Conservation (phyloP, 2,113 vertebrate genomes). For the Nerophis ophidion region DNA sequence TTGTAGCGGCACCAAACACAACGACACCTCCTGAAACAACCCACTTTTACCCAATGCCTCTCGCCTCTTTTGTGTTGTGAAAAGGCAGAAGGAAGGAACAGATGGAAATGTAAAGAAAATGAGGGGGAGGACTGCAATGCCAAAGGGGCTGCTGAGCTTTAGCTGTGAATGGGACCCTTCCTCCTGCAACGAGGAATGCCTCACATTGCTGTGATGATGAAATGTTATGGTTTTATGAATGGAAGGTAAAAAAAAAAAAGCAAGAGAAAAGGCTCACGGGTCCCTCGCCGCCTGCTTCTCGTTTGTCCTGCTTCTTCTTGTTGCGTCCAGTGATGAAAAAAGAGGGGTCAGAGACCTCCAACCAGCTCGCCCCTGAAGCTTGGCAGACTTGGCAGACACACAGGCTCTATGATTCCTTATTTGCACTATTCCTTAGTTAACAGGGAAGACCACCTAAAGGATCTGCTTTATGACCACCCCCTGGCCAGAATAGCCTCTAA, state of each 20-base stretch:
- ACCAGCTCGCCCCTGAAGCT: slow-evolving; percentile 64
- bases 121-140: slow-evolving; percentile 41
- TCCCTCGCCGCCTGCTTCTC: slow-evolving; percentile 59
- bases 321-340: slow-evolving; percentile 57
- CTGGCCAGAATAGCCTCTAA: slow-evolving; percentile 48
- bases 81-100: slow-evolving; percentile 43
- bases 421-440: slow-evolving; percentile 59
- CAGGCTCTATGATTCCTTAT: slow-evolving; percentile 54
- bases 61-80: slow-evolving; percentile 53
- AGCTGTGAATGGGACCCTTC: slow-evolving; percentile 73
- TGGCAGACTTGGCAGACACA: slow-evolving; percentile 61
- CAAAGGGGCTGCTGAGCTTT: slow-evolving; percentile 65
- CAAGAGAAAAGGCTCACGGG: slow-evolving; percentile 62
- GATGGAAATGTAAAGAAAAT: slow-evolving; percentile 42
- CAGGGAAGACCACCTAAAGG: slow-evolving; percentile 55
- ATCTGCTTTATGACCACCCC: slow-evolving; percentile 45
- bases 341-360: slow-evolving; percentile 71
- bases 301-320: slow-evolving; percentile 48
- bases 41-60: slow-evolving; percentile 60
- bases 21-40: slow-evolving; percentile 67
- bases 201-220: slow-evolving; percentile 73
- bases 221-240: slow-evolving; percentile 74
- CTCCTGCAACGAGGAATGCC: slow-evolving; percentile 67
- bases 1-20: slow-evolving; percentile 64
- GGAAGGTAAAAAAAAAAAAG: slow-evolving; percentile 56